These are phyloP conservation scores for Adineta ricciae DNA, from an alignment of 2,888 invertebrate species.

Conservation along the genomic window DNA sequence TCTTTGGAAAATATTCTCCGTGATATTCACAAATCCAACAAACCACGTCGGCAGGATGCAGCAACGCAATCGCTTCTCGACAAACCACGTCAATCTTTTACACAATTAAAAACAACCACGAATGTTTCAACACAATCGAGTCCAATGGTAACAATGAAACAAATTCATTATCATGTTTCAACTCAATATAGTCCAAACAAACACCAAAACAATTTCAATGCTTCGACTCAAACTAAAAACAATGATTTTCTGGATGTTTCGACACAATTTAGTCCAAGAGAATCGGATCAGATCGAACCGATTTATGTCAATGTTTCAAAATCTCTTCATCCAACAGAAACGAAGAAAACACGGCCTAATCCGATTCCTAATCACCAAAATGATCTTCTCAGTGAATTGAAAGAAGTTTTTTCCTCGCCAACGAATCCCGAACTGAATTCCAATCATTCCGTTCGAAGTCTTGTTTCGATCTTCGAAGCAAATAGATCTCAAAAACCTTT, in stretches of 20 bases:
- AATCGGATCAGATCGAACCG: background rate
- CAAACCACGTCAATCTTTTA: background rate
- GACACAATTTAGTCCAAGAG: background rate
- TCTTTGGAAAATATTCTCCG: background rate
- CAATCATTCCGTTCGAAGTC: background rate
- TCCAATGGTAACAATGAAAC: background rate
- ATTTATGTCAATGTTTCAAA: background rate
- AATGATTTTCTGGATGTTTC: background rate
- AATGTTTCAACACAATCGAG: background rate
- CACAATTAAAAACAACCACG: background rate
- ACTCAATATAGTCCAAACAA: background rate
- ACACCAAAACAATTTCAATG: no score
- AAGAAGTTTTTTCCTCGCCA: background rate
- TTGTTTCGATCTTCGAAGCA: constrained; percentile 3
- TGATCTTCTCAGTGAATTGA: background rate
- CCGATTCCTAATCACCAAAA: background rate
- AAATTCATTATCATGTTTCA: background rate
- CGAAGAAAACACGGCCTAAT: background rate
- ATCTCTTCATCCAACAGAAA: background rate
- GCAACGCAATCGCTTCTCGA: background rate
- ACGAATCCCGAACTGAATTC: background rate
- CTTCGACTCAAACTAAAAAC: background rate
- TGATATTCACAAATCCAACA: background rate
- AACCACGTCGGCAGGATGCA: background rate
- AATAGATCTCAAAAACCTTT: background rate